Percentiles rank a stretch among this genome's conserved stretches.
These are phyloP conservation scores for Tachysurus vachellii DNA, from an alignment of 2,113 vertebrate genomes.

Conservation along the genomic window DNA sequence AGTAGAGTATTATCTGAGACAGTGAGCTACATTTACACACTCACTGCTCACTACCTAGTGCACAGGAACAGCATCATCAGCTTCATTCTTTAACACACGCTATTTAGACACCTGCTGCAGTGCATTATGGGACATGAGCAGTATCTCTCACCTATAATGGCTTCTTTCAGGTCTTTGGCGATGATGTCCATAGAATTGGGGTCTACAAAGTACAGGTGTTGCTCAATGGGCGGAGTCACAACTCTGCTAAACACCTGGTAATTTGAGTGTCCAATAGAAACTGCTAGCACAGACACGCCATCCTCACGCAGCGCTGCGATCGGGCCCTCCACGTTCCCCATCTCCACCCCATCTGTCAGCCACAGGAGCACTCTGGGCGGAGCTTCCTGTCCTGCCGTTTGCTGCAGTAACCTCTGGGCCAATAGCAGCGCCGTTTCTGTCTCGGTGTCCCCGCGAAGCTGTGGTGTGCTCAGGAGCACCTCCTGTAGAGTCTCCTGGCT, in stretches of 20 bases:
- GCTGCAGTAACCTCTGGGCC: conserved; percentile 69
- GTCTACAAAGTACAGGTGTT: conserved; percentile 84
- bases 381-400: conserved; percentile 28
- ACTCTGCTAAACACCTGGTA: conserved; percentile 74
- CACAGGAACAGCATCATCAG: not conserved
- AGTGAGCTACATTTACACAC: not conserved
- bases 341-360: conserved; percentile 87
- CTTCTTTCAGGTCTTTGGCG: conserved; percentile 73
- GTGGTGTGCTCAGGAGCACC: conserved; percentile 69
- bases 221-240: conserved; percentile 77
- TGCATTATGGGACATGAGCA: not conserved
- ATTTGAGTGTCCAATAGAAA: conserved; percentile 79
- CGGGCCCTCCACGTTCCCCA: conserved; percentile 75
- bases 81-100: not conserved
- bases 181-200: conserved; percentile 84
- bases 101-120: not conserved
- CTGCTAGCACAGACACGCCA: conserved; percentile 80
- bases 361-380: conserved; percentile 86
- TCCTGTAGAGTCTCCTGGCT: conserved; percentile 60
- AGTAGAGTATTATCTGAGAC: not conserved
- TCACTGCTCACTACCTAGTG: not conserved
- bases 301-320: conserved; percentile 78
- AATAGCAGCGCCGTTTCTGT: conserved; percentile 74
- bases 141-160: conserved; percentile 76
- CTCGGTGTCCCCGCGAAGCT: conserved; percentile 88